phyloP scores from a whole-genome alignment of 2,888 invertebrate genomes.

The Epistrophe eligans region DNA sequence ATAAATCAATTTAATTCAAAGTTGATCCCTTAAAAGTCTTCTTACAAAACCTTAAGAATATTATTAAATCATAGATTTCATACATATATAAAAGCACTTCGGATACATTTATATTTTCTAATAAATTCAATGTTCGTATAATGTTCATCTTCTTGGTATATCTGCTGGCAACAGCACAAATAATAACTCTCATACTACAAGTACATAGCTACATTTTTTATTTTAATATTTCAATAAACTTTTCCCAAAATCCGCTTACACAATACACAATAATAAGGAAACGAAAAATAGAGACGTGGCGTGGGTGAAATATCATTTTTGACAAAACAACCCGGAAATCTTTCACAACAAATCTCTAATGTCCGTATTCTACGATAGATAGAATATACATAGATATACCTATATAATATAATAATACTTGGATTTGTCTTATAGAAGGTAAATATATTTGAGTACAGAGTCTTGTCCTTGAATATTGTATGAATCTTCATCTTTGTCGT shows the following conservation, averaged over 20 bases:
- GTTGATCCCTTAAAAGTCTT: background rate
- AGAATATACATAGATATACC: background rate
- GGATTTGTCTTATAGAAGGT: background rate
- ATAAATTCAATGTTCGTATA: background rate
- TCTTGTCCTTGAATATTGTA: background rate
- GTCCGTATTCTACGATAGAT: background rate
- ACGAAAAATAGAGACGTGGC: background rate
- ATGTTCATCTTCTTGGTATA: background rate
- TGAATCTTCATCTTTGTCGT: background rate
- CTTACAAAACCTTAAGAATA: background rate
- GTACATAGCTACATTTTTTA: background rate
- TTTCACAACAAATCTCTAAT: constrained; percentile 11
- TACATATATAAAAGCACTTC: too few species aligned
- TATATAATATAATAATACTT: background rate
- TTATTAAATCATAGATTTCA: constrained; percentile 2
- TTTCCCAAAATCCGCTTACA: constrained; percentile 14
- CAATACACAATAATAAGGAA: background rate
- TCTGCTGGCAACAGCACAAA: background rate
- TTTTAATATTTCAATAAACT: constrained; percentile 9
- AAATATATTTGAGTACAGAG: background rate
- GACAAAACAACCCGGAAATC: constrained; percentile 1
- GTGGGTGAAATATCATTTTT: constrained; percentile 5
- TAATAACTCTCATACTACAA: background rate
- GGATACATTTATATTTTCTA: background rate
- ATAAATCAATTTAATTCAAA: background rate